Percentiles rank a stretch among this genome's conserved stretches.
These are phyloP conservation scores for Pseudomyrmex cubaensis DNA, from an alignment of 1,140 invertebrate species.

Conservation along the genomic window DNA sequence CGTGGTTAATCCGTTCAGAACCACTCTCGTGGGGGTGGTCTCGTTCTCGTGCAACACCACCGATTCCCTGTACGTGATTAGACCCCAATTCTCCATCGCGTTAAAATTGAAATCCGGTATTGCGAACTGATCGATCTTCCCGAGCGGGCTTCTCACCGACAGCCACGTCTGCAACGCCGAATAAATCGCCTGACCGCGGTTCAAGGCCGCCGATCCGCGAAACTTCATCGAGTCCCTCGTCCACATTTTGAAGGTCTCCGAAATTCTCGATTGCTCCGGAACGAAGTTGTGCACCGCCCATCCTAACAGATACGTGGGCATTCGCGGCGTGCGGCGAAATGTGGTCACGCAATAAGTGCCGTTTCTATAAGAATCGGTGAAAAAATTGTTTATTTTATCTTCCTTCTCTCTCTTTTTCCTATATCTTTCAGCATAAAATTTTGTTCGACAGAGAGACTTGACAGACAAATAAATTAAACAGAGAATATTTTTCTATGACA, in stretches of 20 bases:
- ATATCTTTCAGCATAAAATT: too few relatives aligned
- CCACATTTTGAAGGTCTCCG: constrained; percentile 65
- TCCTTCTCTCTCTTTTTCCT: not conserved
- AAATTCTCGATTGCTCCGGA: constrained; percentile 68
- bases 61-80: constrained; percentile 89
- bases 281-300: constrained; percentile 91
- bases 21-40: constrained; percentile 86
- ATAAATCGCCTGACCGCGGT: constrained; percentile 63
- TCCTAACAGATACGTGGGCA: constrained; percentile 92
- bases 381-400: not conserved
- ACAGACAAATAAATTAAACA: too few relatives aligned
- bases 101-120: constrained; percentile 91
- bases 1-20: constrained; percentile 88
- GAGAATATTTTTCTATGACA: not conserved
- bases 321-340: constrained; percentile 87
- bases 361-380: constrained; percentile 25
- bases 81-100: constrained; percentile 92
- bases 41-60: constrained; percentile 88
- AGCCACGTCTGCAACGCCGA: constrained; percentile 61
- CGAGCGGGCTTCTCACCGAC: constrained; percentile 76
- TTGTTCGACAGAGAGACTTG: too few relatives aligned
- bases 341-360: constrained; percentile 68
- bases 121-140: constrained; percentile 89
- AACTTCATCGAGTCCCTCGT: constrained; percentile 54
- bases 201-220: constrained; percentile 54